Evolutionary conservation across 2,797 vertebrate species (phyloP).

Genomic region (Pantherophis vulpinus): DNA sequence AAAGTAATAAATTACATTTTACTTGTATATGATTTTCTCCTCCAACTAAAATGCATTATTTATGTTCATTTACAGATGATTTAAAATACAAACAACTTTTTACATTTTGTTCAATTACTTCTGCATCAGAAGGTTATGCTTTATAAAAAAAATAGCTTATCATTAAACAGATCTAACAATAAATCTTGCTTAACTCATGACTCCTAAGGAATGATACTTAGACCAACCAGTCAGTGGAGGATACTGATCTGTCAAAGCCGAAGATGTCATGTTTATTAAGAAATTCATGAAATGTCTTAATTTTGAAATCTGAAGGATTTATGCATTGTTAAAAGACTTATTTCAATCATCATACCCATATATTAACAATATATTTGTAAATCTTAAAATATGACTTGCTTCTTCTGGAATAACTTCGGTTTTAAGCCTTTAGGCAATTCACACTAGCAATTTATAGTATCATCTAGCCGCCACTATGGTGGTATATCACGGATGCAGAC

Average conservation of each 20-base stretch:
- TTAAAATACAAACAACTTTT: slow-evolving; percentile 35
- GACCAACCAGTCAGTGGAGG: background rate
- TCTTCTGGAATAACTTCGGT: background rate
- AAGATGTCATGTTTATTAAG: background rate
- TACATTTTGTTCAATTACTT: slow-evolving; percentile 22
- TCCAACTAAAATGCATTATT: slow-evolving; percentile 1
- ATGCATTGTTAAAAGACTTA: background rate
- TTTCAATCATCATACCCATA: background rate
- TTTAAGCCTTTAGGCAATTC: background rate
- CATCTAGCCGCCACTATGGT: background rate
- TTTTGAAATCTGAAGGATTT: background rate
- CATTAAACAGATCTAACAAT: background rate
- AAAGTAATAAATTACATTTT: slow-evolving; percentile 19
- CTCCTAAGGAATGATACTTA: background rate
- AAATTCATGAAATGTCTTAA: background rate
- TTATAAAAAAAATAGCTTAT: background rate
- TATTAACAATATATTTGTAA: background rate
- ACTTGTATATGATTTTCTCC: background rate
- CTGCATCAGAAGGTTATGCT: background rate
- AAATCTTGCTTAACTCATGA: background rate
- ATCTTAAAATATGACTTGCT: background rate
- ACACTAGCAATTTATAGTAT: background rate
- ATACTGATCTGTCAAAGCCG: background rate
- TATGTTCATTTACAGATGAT: slow-evolving; percentile 17
- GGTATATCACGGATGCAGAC: background rate